These are phyloP conservation scores for Proterorhinus semilunaris DNA, from an alignment of 2,113 vertebrate genomes.

Conservation along the genomic window DNA sequence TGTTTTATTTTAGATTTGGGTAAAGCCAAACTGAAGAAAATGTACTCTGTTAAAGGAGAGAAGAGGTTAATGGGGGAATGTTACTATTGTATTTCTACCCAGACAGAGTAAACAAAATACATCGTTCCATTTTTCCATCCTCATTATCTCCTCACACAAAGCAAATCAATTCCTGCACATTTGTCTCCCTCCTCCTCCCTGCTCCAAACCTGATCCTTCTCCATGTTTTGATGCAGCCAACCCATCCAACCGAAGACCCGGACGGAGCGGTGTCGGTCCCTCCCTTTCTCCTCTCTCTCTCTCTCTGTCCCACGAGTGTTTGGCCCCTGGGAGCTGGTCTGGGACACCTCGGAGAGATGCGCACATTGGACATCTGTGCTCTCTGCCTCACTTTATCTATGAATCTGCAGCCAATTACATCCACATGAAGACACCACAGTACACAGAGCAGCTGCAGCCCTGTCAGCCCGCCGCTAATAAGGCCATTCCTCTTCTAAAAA, in stretches of 20 bases:
- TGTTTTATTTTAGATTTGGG: too few relatives aligned
- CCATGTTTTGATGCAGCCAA: slow-evolving; percentile 45
- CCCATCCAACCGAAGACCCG: not conserved
- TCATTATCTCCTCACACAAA: slow-evolving; percentile 12
- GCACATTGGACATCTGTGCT: slow-evolving; percentile 62
- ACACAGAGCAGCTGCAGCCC: not conserved
- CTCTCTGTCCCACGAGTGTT: not conserved
- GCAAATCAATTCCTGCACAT: slow-evolving; percentile 9
- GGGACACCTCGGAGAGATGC: slow-evolving; percentile 25
- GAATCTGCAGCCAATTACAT: slow-evolving; percentile 24
- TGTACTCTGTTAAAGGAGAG: too few relatives aligned
- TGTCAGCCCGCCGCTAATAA: not conserved
- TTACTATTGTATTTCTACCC: too few relatives aligned
- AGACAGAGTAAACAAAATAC: too few relatives aligned
- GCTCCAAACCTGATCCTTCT: slow-evolving; percentile 21
- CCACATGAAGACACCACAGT: not conserved
- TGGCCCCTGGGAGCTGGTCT: slow-evolving; percentile 41
- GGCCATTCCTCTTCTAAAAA: slow-evolving; percentile 3
- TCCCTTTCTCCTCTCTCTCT: slow-evolving; percentile 6
- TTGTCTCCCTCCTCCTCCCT: slow-evolving; percentile 6
- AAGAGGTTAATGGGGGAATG: too few relatives aligned
- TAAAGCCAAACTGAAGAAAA: too few relatives aligned
- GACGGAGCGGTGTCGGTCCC: slow-evolving; percentile 22
- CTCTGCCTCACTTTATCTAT: slow-evolving; percentile 26
- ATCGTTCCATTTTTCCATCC: not conserved